These are phyloP conservation scores for Opisthograptis luteolata DNA, from an alignment of 2,888 invertebrate genomes.

Conservation along the genomic window DNA sequence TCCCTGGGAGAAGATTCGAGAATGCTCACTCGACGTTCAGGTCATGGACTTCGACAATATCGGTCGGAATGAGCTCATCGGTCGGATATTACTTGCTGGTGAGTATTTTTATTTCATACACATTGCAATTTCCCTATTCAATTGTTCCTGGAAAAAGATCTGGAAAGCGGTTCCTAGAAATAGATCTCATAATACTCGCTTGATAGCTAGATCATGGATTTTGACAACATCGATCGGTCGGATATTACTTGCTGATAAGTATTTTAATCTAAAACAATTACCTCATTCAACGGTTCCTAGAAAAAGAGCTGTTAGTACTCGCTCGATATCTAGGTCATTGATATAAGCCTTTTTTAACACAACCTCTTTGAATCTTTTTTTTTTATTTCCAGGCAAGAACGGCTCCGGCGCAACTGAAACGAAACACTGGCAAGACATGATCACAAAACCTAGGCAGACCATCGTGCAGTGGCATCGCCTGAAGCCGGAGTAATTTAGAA, in stretches of 20 bases:
- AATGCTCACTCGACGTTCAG: slow-evolving; percentile 95
- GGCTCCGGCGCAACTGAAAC: slow-evolving; percentile 97
- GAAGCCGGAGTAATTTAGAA: slow-evolving; percentile 91
- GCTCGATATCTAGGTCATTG: no score
- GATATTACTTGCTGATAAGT: no score
- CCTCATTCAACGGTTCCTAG: no score
- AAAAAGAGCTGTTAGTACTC: no score
- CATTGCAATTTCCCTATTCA: no score
- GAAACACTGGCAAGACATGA: slow-evolving; percentile 99
- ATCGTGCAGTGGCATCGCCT: slow-evolving; percentile 98
- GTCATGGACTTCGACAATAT: slow-evolving; percentile 99
- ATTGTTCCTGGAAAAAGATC: no score
- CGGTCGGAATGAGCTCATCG: slow-evolving; percentile 96
- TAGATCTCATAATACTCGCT: no score
- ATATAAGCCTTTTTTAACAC: no score
- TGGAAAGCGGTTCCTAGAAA: no score
- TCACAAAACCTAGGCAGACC: slow-evolving; percentile 97
- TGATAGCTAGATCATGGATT: no score
- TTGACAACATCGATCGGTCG: no score
- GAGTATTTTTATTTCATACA: slow-evolving; percentile 50
- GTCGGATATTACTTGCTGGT: slow-evolving; percentile 96
- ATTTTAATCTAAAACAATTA: no score
- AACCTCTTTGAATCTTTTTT: not conserved
- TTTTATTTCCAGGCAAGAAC: slow-evolving; percentile 90
- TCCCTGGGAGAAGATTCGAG: slow-evolving; percentile 98